A percentile compares a stretch with the other conserved stretches of the same genome.
These are phyloP conservation scores for Limnephilus auricula DNA, from an alignment of 2,888 invertebrate species.

Conservation along the genomic window DNA sequence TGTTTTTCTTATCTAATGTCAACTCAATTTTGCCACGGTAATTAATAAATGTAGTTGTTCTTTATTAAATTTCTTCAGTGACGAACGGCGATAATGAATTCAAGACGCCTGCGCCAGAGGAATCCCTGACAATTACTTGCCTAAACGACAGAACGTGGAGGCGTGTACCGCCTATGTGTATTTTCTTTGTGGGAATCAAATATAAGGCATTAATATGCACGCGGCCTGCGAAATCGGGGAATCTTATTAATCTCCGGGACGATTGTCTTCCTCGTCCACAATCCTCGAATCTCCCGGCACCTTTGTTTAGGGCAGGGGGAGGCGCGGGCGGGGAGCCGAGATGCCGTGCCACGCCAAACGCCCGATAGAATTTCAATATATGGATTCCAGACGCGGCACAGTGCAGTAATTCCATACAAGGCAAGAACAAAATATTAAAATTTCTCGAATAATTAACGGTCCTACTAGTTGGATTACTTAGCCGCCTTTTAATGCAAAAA, in stretches of 20 bases:
- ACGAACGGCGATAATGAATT: background rate
- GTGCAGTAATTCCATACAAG: background rate
- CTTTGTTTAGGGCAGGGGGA: constrained; percentile 57
- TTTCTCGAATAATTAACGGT: no score
- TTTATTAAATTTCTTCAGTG: background rate
- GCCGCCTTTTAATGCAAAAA: no score
- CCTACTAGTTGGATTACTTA: no score
- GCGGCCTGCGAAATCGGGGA: constrained; percentile 26
- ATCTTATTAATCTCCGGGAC: constrained; percentile 59
- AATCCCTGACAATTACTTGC: background rate
- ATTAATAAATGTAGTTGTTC: background rate
- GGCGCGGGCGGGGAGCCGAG: constrained; percentile 26
- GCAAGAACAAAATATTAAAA: background rate
- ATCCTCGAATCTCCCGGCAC: constrained; percentile 53
- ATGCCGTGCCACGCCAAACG: constrained; percentile 18
- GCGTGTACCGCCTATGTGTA: background rate
- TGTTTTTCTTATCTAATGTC: background rate
- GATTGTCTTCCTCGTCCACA: constrained; percentile 55
- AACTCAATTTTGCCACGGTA: background rate
- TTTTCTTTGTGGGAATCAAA: constrained; percentile 31
- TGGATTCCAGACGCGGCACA: constrained; percentile 52
- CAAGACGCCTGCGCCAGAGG: background rate
- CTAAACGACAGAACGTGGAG: background rate
- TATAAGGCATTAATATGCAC: constrained; percentile 35
- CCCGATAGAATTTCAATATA: constrained; percentile 62